A percentile compares a stretch with the other conserved stretches of the same genome.
These are phyloP conservation scores for Lydus trimaculatus DNA, from an alignment of 2,888 invertebrate genomes.

Conservation along the genomic window DNA sequence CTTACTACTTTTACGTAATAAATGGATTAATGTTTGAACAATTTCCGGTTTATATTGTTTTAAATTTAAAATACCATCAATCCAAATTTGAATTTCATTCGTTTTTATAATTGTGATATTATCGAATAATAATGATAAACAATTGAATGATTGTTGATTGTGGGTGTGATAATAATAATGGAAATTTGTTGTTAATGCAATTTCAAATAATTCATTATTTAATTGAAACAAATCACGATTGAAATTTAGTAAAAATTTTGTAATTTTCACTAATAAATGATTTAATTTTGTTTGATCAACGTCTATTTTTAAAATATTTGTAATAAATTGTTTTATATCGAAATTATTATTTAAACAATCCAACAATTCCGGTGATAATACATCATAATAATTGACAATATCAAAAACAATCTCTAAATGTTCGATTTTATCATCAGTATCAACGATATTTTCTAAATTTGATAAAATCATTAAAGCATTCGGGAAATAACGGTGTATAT, in stretches of 20 bases:
- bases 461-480: slow-evolving; percentile 49
- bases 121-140: slow-evolving; percentile 66
- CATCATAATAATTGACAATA: slow-evolving; percentile 65
- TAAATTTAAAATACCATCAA: slow-evolving; percentile 49
- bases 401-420: slow-evolving; percentile 61
- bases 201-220: slow-evolving; percentile 44
- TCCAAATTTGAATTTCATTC: slow-evolving; percentile 73
- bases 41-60: slow-evolving; percentile 40
- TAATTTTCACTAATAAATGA: slow-evolving; percentile 57
- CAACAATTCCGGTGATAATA: slow-evolving; percentile 64
- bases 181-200: slow-evolving; percentile 45
- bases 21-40: slow-evolving; percentile 48
- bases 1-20: slow-evolving; percentile 36
- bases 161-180: slow-evolving; percentile 61
- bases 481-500: slow-evolving; percentile 54
- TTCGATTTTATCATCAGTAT: slow-evolving; percentile 36
- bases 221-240: slow-evolving; percentile 55
- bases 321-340: slow-evolving; percentile 22
- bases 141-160: slow-evolving; percentile 41
- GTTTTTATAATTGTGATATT: slow-evolving; percentile 71
- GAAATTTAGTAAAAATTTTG: slow-evolving; percentile 56
- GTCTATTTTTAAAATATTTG: slow-evolving; percentile 50
- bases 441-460: slow-evolving; percentile 52
- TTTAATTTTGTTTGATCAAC: slow-evolving; percentile 30
- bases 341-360: slow-evolving; percentile 46